Conservation (phyloP, 1,140 invertebrate species). For the roundworm (Caenorhabditis elegans) region DNA sequence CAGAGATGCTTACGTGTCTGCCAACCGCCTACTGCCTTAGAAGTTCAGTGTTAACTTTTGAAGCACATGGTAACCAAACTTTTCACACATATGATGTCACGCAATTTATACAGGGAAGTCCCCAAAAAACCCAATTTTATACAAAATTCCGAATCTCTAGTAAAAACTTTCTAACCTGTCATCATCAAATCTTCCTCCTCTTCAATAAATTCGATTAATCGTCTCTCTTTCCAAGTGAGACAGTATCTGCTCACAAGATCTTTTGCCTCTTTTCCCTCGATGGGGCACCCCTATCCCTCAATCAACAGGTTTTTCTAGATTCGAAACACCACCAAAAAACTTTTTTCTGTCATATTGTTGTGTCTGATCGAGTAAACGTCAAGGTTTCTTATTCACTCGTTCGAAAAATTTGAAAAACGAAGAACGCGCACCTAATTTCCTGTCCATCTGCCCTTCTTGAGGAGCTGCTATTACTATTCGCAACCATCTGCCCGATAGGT, state of each 20-base stretch:
- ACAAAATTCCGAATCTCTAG: no score
- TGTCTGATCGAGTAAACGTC: background rate
- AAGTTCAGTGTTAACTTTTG: no score
- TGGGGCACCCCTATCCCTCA: background rate
- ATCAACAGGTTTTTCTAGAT: conserved; percentile 13
- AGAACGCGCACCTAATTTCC: conserved; percentile 10
- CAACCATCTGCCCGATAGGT: background rate
- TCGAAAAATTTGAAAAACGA: background rate
- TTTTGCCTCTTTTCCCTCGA: background rate
- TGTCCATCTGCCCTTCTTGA: background rate
- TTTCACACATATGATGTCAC: no score
- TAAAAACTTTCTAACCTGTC: no score
- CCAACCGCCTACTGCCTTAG: no score
- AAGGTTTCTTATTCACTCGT: background rate
- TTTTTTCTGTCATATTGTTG: background rate
- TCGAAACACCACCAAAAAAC: background rate
- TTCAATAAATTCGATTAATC: no score
- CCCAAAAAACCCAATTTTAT: no score
- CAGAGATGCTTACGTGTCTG: no score
- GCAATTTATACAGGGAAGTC: no score
- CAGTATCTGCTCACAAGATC: conserved; percentile 23
- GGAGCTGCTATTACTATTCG: conserved; percentile 13
- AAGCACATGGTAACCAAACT: no score
- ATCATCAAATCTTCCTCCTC: no score
- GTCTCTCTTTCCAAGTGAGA: background rate